Conservation (phyloP, 2,888 invertebrate species). For the Eudemis profundana region DNA sequence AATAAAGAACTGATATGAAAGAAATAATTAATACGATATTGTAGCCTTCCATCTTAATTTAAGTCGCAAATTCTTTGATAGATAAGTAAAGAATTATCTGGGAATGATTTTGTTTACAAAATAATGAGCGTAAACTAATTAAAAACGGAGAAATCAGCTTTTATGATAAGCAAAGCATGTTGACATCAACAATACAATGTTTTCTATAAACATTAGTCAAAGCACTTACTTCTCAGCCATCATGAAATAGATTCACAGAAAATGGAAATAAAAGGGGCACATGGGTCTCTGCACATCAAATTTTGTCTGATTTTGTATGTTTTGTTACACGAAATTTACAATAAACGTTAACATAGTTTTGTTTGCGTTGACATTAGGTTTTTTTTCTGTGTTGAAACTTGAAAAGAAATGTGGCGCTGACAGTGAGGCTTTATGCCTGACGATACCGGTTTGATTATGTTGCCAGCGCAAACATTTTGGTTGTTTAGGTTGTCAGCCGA, state of each 20-base stretch:
- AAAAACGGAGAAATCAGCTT: slow-evolving; percentile 54
- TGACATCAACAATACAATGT: slow-evolving; percentile 59
- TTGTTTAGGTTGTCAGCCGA: slow-evolving; percentile 4
- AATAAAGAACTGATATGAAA: slow-evolving; percentile 29
- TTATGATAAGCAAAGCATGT: slow-evolving; percentile 61
- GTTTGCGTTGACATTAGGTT: slow-evolving; percentile 81
- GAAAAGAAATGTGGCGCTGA: slow-evolving; percentile 26
- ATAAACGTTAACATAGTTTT: slow-evolving; percentile 81
- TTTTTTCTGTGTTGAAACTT: slow-evolving; percentile 43
- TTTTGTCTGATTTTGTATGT: slow-evolving; percentile 66
- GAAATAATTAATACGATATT: slow-evolving; percentile 28
- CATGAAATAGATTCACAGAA: slow-evolving; percentile 58
- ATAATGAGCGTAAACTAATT: slow-evolving; percentile 31
- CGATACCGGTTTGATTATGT: slow-evolving; percentile 7
- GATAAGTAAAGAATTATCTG: neutral
- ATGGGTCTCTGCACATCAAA: slow-evolving; percentile 72
- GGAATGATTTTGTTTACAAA: slow-evolving; percentile 27
- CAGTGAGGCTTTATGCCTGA: slow-evolving; percentile 33
- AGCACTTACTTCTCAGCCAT: slow-evolving; percentile 81
- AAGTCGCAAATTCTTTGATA: slow-evolving; percentile 9
- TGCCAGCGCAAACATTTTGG: slow-evolving; percentile 1
- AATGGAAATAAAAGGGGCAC: slow-evolving; percentile 63
- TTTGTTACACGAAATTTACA: slow-evolving; percentile 80
- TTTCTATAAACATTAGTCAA: slow-evolving; percentile 49
- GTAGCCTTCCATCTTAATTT: slow-evolving; percentile 14